Conservation (phyloP, 2,797 vertebrate species). For the Pantherophis alleghaniensis region DNA sequence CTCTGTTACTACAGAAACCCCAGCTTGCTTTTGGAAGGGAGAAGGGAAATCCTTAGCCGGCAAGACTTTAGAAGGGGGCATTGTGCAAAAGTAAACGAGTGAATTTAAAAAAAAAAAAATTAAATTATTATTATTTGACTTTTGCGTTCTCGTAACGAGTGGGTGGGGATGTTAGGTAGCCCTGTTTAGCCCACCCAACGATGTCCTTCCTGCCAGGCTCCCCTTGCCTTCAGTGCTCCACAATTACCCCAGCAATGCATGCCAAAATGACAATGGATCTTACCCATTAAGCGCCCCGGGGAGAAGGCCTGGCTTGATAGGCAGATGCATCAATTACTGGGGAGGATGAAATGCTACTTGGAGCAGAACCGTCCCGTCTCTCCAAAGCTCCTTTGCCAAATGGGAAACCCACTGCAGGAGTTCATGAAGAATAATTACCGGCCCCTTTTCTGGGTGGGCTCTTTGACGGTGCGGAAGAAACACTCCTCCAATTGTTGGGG, state of each 20-base stretch:
- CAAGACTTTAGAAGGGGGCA: not conserved
- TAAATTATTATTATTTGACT: not conserved
- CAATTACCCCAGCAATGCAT: constrained; percentile 10
- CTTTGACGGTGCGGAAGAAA: not conserved
- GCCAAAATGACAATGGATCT: constrained; percentile 18
- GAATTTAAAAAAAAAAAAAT: too few relatives aligned
- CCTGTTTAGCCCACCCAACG: not conserved
- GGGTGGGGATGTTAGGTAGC: not conserved
- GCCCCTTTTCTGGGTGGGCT: not conserved
- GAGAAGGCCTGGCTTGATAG: constrained; percentile 15
- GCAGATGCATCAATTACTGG: constrained; percentile 29
- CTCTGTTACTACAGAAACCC: not conserved
- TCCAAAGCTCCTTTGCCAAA: constrained; percentile 16
- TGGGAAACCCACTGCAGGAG: not conserved
- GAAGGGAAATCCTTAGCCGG: not conserved
- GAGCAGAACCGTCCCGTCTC: constrained; percentile 7
- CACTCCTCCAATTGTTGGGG: not conserved
- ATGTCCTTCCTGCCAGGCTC: not conserved
- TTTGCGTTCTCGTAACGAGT: not conserved
- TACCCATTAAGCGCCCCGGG: constrained; percentile 1
- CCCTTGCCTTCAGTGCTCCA: not conserved
- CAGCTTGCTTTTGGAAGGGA: not conserved
- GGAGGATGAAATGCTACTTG: constrained; percentile 4
- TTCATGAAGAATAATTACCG: constrained; percentile 33
- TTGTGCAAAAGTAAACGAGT: not conserved